These are phyloP conservation scores for Willisornis vidua DNA, from an alignment of 2,113 vertebrate species.

Conservation along the genomic window DNA sequence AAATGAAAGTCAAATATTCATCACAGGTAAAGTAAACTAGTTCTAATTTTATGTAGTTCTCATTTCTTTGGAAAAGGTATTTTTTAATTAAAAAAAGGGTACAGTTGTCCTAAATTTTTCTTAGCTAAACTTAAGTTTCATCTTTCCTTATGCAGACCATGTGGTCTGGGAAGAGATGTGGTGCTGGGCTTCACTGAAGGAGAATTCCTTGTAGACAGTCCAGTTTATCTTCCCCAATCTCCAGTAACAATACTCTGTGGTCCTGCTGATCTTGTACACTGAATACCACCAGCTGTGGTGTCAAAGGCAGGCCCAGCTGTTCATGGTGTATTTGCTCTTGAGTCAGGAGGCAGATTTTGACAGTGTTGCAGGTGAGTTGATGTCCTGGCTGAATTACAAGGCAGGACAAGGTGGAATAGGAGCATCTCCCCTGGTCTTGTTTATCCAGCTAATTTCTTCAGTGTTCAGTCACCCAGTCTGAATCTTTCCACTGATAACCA, in stretches of 20 bases:
- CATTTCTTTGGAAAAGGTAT: neutral
- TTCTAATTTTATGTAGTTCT: neutral
- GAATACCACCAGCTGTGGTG: neutral
- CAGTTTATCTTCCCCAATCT: neutral
- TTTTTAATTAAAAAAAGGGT: neutral
- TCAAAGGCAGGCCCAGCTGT: neutral
- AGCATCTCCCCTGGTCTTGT: neutral
- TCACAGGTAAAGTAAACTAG: slow-evolving; percentile 77
- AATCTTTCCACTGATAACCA: neutral
- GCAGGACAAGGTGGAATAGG: neutral
- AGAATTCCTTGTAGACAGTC: neutral
- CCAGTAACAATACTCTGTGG: neutral
- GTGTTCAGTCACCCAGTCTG: neutral
- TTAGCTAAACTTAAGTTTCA: neutral
- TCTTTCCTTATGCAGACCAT: neutral
- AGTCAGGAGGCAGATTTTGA: neutral
- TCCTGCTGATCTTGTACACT: neutral
- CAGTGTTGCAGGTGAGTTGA: neutral
- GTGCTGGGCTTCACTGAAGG: neutral
- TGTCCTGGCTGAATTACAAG: neutral
- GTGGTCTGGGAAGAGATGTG: neutral
- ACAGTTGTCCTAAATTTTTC: neutral
- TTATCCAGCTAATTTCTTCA: neutral
- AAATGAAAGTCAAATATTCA: slow-evolving; percentile 86
- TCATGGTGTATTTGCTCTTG: neutral